Evolutionary conservation across 2,888 invertebrate genomes (phyloP), one percentile per base, ranked within the genome.

Genomic region (Dryomyza anilis): DNA sequence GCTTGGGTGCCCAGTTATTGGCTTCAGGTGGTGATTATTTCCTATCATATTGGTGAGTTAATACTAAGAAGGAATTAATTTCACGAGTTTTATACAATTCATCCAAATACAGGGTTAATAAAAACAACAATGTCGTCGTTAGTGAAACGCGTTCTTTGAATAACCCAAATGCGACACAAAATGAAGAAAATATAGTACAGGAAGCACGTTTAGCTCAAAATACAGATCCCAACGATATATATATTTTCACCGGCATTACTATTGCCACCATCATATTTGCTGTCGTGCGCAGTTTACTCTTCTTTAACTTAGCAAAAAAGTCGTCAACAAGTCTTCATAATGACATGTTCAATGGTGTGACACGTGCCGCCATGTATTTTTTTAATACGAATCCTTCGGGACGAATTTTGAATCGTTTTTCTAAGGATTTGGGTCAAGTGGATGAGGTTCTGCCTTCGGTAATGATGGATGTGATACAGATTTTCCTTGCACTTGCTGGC

Each of bases 351-450:
- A 81, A 85, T 16, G 86, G 90, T 25, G 88, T 96, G 19, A 91
- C 93, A 2, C 86, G 90, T 39, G 91, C 94, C 0, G 89, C 92
- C 0, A 92, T 95, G 88, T 85, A 89, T 43, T 96, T 96, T 85
- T 96, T 96, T 84, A 94, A 95, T 78, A 88, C 88, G 1, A 96
- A 95, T 82, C 92, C 94, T 0, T 90, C 91, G 0, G 92, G 92
- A 0, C 85, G 92, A 39, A 91, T 96, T 72, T 85, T 96, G 53
- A 96, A 95, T 83, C 85, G 96, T 43, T 95, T 96, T 83, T 91
- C 95, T 0, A 95, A 95, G 81, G 96, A 96, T 77, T 89, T 94
- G 86, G 94, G 83, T 33, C 72, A 85, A 85, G 71, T 88, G 79
- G 84, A 84, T 70, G 84, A 84, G 70, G 76, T 82, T 10, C 63